phyloP scores from a whole-genome alignment of 1,140 invertebrate genomes.

The Triops longicaudatus region DNA sequence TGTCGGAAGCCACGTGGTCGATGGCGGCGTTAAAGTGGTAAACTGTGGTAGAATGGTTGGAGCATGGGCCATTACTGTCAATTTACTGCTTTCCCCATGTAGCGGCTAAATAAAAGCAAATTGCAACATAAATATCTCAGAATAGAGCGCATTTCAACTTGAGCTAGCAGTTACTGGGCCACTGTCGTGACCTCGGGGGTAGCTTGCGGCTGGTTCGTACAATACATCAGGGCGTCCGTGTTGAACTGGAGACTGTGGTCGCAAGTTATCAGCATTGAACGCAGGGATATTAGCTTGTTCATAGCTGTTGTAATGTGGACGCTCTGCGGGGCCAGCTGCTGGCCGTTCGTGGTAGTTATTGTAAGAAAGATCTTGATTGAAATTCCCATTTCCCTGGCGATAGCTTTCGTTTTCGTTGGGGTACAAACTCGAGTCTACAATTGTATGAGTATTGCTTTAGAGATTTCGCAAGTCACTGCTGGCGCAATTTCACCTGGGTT shows the following conservation, averaged over 20 bases:
- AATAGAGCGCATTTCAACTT: not conserved
- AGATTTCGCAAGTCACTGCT: not conserved
- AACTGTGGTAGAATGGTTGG: slow-evolving; percentile 14
- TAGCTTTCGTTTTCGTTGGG: not conserved
- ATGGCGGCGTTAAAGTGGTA: not conserved
- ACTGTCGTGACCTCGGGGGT: not conserved
- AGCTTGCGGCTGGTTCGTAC: not conserved
- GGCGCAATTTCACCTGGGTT: not conserved
- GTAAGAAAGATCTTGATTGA: not conserved
- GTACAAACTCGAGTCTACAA: not conserved
- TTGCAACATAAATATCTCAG: not conserved
- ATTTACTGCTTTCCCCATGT: not conserved
- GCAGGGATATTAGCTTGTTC: not conserved
- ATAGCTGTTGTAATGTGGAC: not conserved
- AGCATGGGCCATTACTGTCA: not conserved
- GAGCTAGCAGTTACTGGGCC: not conserved
- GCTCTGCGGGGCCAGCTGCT: not conserved
- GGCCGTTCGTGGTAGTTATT: not conserved
- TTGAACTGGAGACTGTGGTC: not conserved
- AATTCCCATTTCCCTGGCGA: not conserved
- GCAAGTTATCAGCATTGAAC: not conserved
- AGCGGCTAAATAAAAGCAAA: not conserved
- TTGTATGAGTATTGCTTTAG: not conserved
- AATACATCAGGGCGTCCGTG: not conserved
- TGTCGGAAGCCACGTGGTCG: not conserved